Percentiles rank a stretch among this genome's conserved stretches.
Conservation (phyloP, 2,797 vertebrate genomes). For the Aulostomus chinensis region DNA sequence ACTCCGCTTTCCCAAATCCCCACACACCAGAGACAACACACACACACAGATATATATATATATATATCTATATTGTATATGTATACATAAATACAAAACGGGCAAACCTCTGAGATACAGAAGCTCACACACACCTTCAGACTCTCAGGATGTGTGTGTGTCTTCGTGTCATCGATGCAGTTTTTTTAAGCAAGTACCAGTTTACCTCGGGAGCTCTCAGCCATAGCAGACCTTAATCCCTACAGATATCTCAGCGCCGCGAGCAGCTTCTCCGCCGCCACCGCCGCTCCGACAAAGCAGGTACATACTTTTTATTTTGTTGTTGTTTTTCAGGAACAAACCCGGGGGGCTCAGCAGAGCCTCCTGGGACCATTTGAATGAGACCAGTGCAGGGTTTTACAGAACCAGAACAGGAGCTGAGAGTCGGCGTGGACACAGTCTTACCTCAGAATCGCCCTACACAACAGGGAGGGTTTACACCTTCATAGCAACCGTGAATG, state of each 20-base stretch:
- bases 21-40: slow-evolving; percentile 75
- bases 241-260: slow-evolving; percentile 50
- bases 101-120: slow-evolving; percentile 64
- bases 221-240: slow-evolving; percentile 67
- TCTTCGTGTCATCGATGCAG: slow-evolving; percentile 66
- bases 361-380: slow-evolving; percentile 41
- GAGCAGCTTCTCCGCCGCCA: slow-evolving; percentile 47
- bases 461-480: slow-evolving; percentile 40
- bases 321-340: slow-evolving; percentile 59
- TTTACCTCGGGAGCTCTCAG: slow-evolving; percentile 78
- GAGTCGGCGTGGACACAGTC: slow-evolving; percentile 66
- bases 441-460: slow-evolving; percentile 71
- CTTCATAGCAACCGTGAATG: slow-evolving; percentile 58
- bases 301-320: slow-evolving; percentile 32
- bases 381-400: slow-evolving; percentile 57
- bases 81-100: slow-evolving; percentile 56
- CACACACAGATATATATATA: slow-evolving; percentile 37
- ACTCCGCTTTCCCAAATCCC: slow-evolving; percentile 57
- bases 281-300: slow-evolving; percentile 52
- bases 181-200: slow-evolving; percentile 46
- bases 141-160: slow-evolving; percentile 25
- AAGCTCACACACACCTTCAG: slow-evolving; percentile 37
- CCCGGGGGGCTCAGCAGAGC: too few relatives aligned
- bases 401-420: slow-evolving; percentile 44
- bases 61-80: too few relatives aligned